Base-by-base conservation (phyloP, 2,797 vertebrate species). In the Channallabes apus region DNA sequence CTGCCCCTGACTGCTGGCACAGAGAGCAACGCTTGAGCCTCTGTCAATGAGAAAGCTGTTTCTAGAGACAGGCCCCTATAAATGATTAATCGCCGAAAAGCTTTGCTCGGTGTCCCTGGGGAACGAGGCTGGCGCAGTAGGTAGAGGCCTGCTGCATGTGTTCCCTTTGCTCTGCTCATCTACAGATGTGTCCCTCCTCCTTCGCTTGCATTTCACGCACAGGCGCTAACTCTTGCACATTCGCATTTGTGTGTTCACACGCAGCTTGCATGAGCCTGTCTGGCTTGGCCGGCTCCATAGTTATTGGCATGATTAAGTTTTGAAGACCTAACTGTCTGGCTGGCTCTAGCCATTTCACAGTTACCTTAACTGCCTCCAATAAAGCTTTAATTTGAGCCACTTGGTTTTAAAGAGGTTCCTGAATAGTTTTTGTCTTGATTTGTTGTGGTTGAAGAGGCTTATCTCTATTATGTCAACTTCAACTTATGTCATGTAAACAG, bases 401-500 rank as follows among this genome's bases (percentile, higher is more conserved):
- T 78, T 83, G 69, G n/a, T 72, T 72, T 61, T 73, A 15, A 78
- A 83, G 76, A 83, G 58, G 72, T 58, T 80, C 80, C 29, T 38
- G 56, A 71, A 51, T 75, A 82, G 41, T 41, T 41, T 59, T 56
- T 77, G 58, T 54, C 80, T 89, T 91, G 82, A 91, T 91, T 92
- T 92, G 89, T 89, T 91, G 89, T 87, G 89, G 91, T 92, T 91
- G 90, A 82, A 87, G 88, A 89, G 88, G 86, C 86, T 90, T 88
- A 93, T 92, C 88, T 73, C 68, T 24, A 85, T 91, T 88, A 87
- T 91, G 89, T 91, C 87, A 85, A 89, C 89, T 90, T 89, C 87
- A 85, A 89, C 89, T 90, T 88, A 82, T 90, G 84, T 89, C 86
- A 88, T 88, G 87, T 90, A 91, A 93, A 93, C 91, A 92, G 18